A percentile compares a stretch with the other conserved stretches of the same genome.
Evolutionary conservation across 2,113 vertebrate genomes (phyloP).

Genomic region (Bombycilla garrulus): DNA sequence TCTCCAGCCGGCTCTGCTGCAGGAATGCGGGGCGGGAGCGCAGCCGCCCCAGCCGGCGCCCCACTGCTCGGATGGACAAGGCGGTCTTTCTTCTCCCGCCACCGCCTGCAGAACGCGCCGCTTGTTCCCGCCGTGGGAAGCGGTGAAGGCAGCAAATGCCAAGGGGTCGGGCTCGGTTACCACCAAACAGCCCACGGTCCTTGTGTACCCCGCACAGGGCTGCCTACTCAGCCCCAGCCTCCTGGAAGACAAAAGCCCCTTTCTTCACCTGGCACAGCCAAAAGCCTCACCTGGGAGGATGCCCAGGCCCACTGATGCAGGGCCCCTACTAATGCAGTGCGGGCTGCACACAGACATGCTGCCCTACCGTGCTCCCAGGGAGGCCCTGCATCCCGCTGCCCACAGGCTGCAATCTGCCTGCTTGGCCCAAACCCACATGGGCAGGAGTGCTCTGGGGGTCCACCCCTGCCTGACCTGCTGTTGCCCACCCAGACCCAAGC

Average conservation of each 20-base stretch:
- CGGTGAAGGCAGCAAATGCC: constrained; percentile 46
- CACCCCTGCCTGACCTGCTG: neutral
- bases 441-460: accelerated
- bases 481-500: neutral
- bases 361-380: accelerated
- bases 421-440: accelerated
- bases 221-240: neutral
- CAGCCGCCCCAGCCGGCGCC: neutral
- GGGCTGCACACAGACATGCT: accelerated
- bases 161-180: constrained; percentile 43
- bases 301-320: neutral
- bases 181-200: neutral
- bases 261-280: neutral
- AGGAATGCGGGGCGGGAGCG: constrained; percentile 13
- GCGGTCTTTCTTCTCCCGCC: constrained; percentile 52
- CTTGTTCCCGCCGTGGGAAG: constrained; percentile 64
- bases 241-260: neutral
- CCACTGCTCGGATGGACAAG: constrained; percentile 47
- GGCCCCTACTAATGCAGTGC: neutral
- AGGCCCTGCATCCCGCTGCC: neutral
- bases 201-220: neutral
- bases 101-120: constrained; percentile 40
- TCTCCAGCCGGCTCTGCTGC: constrained; percentile 52
- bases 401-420: neutral
- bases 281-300: constrained; percentile 31